These are phyloP conservation scores for Theristicus caerulescens DNA, from an alignment of 2,113 vertebrate species.

Conservation along the genomic window DNA sequence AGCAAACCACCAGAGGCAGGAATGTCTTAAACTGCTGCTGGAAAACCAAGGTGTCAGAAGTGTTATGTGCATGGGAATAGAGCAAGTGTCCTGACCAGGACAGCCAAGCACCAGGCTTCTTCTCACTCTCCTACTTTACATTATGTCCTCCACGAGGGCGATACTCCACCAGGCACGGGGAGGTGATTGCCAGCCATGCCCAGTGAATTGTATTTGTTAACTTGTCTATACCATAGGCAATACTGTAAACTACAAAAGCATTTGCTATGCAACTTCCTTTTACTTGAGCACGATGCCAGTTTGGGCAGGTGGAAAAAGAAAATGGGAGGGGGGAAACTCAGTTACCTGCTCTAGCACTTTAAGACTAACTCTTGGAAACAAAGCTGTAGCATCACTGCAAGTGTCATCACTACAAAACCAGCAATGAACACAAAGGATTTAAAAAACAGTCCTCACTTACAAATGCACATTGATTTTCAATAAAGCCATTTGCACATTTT, in stretches of 20 bases:
- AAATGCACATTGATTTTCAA: slow-evolving; percentile 73
- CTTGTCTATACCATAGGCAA: neutral
- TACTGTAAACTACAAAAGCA: neutral
- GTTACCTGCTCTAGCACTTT: neutral
- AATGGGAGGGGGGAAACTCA: neutral
- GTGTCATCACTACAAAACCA: neutral
- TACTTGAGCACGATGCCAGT: neutral
- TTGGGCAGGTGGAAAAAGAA: neutral
- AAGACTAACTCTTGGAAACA: neutral
- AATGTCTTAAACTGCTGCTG: neutral
- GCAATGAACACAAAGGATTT: slow-evolving; percentile 21
- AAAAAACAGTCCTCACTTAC: slow-evolving; percentile 52
- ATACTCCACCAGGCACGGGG: neutral
- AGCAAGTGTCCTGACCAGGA: neutral
- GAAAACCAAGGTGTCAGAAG: neutral
- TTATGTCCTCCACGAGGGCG: neutral
- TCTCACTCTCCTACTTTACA: neutral
- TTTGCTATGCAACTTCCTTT: neutral
- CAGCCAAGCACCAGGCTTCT: neutral
- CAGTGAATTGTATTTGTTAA: neutral
- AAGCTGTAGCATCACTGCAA: neutral
- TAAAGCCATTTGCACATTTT: slow-evolving; percentile 66
- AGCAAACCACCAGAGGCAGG: neutral
- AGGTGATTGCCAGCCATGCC: neutral
- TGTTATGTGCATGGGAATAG: accelerated